Base-by-base conservation (phyloP, 2,888 invertebrate species). In the Automeris io region DNA sequence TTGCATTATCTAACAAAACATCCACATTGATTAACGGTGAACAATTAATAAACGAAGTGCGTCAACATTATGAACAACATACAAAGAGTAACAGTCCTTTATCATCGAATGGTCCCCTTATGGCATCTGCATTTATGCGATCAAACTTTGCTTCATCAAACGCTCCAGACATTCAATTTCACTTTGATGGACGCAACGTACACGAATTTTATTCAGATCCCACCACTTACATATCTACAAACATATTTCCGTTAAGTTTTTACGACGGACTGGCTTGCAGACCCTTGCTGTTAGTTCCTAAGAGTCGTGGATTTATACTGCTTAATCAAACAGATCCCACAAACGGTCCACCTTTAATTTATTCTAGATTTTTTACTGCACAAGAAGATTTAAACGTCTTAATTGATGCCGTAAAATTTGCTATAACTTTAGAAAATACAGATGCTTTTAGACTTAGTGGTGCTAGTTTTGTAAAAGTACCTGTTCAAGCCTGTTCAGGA, bases 261-360 rank as follows among this genome's bases (percentile, higher is more conserved):
- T 92, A 91, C 46, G 83, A 90, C 50, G 90, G 90, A 0, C 64
- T 92, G 25, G 86, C 88, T 46, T 79, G 90, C 0, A 83, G 91
- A 38, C 91, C 92, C 0, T 87, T 92, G 34, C 58, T 92, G 4
- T 61, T 93, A 13, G 74, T 79, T 29, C 92, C 92, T 0, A 87
- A 87, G 58, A 92, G 92, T 48, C 78, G 89, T 64, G 93, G 93
- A 0, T 82, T 74, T 33, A 63, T 93, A 8, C 57, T 83, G 41
- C 70, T 96, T 1, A 92, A 91, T 51, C 76, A 87, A 1, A 89
- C 90, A 0, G 90, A 95, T 75, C 95, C 95, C 0, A 61, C 90
- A 37, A 90, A 89, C 60, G 92, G 93, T 0, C 87, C 88, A 34
- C 95, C 95, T 0, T 69, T 92, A 38, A 92, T 96, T 47, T 91